phyloP scores from a whole-genome alignment of 2,113 vertebrate genomes.

The Anser cygnoides region DNA sequence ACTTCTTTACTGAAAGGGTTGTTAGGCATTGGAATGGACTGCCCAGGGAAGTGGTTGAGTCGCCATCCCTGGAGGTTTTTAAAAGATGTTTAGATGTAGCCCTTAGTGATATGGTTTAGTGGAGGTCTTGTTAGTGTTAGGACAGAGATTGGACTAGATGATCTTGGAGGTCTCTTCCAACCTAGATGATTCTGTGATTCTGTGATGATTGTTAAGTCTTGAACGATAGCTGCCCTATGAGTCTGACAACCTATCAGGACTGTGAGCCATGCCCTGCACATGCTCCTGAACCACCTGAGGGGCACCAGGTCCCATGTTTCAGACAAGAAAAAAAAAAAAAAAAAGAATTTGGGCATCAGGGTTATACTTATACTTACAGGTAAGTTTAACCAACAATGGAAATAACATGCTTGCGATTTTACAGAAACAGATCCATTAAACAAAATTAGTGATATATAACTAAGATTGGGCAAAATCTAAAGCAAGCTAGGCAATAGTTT shows the following conservation, averaged over 20 bases:
- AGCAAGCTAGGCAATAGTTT: not conserved
- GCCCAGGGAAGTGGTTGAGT: too few relatives aligned
- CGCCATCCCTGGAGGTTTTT: too few relatives aligned
- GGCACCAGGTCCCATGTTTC: fast-evolving
- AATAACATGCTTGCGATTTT: not conserved
- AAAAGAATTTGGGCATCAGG: not conserved
- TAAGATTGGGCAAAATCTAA: not conserved
- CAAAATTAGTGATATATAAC: not conserved
- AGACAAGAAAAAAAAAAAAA: not conserved
- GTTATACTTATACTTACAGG: not conserved
- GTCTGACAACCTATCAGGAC: not conserved
- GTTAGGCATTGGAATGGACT: too few relatives aligned
- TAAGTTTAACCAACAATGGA: not conserved
- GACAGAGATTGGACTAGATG: too few relatives aligned
- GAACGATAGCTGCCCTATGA: not conserved
- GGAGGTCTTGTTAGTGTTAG: too few relatives aligned
- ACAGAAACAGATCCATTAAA: not conserved
- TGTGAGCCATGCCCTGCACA: fast-evolving
- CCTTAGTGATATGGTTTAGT: too few relatives aligned
- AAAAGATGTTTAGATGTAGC: too few relatives aligned
- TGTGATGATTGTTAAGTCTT: not conserved
- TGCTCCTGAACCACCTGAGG: not conserved
- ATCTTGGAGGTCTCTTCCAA: too few relatives aligned
- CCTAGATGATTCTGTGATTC: too few relatives aligned
- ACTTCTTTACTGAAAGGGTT: too few relatives aligned